Evolutionary conservation across 1,140 invertebrate genomes (phyloP), one percentile per base, ranked within the genome.

Genomic region (Conopomorpha cramerella): DNA sequence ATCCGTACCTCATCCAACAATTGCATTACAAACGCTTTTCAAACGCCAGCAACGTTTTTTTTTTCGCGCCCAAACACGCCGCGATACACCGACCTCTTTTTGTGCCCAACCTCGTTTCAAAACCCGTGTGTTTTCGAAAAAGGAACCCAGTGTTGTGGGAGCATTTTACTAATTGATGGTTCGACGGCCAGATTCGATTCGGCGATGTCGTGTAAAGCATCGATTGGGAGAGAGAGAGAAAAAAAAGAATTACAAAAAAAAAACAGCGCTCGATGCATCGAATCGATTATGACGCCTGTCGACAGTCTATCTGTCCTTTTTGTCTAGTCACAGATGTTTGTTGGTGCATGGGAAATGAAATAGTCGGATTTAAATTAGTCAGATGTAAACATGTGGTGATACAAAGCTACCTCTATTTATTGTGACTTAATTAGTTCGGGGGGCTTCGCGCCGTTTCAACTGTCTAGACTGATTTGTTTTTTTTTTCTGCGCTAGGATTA

Each of bases 231-330:
- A n/a, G n/a, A n/a, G n/a, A n/a, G n/a, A n/a, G n/a, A n/a, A n/a
- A n/a, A n/a, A n/a, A n/a, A n/a, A n/a, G n/a, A n/a, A n/a, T n/a
- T n/a, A n/a, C n/a, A n/a, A n/a, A 41, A 46, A 49, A 59, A 68
- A 66, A 63, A 58, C 38, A 43, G n/a, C n/a, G n/a, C n/a, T n/a
- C 38, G 55, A 67, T 57, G 55, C 50, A 45, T 56, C 63, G 51
- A 65, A 72, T 72, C 53, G 54, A 67, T 72, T 53, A 31, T 18
- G 13, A 48, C 55, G 65, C 25, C 37, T 72, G 64, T 63, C 67
- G 49, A 47, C 57, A 46, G 41, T 30, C 45, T 46, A 57, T 58
- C 48, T 54, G 46, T 46, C 19, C 19, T 23, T 10, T 6, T 4
- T 45, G 45, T 36, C 26, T 12, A 32, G 49, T 41, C 47, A 61